Evolutionary conservation across 2,888 invertebrate genomes (phyloP).

Genomic region (Pardosa pseudoannulata): DNA sequence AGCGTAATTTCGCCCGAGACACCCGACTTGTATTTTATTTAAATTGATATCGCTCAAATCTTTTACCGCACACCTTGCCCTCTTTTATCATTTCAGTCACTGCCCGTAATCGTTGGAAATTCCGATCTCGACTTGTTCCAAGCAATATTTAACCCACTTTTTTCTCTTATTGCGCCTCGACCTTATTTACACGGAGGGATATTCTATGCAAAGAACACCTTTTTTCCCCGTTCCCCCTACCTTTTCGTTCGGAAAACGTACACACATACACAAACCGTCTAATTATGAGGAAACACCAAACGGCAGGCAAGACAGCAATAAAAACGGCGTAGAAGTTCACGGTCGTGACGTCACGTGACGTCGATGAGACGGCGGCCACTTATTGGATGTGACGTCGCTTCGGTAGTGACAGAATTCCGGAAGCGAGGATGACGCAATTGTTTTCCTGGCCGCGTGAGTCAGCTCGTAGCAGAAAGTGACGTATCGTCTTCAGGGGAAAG

Average conservation of each 20-base stretch:
- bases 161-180: background rate
- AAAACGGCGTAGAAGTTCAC: background rate
- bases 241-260: background rate
- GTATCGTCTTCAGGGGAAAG: background rate
- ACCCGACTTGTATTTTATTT: no score
- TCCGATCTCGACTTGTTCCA: background rate
- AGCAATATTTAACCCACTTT: conserved; percentile 1
- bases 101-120: conserved; percentile 6
- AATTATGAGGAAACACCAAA: conserved; percentile 1
- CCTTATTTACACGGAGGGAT: background rate
- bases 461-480: background rate
- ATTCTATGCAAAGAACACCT: background rate
- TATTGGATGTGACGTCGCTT: background rate
- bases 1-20: no score
- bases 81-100: background rate
- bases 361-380: background rate
- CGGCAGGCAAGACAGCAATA: background rate
- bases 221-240: background rate
- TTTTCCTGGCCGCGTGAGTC: background rate
- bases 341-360: background rate
- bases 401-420: background rate
- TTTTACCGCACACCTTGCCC: background rate
- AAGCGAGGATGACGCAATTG: conserved; percentile 1
- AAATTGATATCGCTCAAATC: no score
- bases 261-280: background rate